phyloP scores from a whole-genome alignment of 35 echinoderm and acorn worm genomes.

The Amphiura filiformis region DNA sequence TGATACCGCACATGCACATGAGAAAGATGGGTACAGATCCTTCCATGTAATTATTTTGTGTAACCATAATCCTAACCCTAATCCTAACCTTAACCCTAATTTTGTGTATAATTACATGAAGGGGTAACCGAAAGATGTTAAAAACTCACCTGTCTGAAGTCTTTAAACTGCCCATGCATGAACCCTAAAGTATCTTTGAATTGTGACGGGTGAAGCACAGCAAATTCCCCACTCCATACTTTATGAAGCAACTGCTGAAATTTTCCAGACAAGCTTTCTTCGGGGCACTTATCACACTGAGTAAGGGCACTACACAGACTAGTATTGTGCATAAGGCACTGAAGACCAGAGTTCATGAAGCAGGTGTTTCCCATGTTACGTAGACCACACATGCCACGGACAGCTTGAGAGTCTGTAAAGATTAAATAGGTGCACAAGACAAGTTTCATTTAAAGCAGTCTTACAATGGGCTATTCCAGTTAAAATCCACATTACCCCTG shows the following conservation, averaged over 20 bases:
- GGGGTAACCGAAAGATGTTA: too few species aligned
- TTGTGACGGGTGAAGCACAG: slow-evolving; percentile 67
- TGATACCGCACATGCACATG: too few species aligned
- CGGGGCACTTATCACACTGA: slow-evolving; percentile 34
- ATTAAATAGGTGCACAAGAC: too few species aligned
- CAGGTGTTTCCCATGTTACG: slow-evolving; percentile 98
- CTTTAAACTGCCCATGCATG: slow-evolving; percentile 92
- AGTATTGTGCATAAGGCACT: slow-evolving; percentile 88
- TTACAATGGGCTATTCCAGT: too few species aligned
- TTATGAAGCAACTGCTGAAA: slow-evolving; percentile 69
- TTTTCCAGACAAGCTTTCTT: slow-evolving; percentile 53
- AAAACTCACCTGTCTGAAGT: too few species aligned
- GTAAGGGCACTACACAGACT: slow-evolving; percentile 53
- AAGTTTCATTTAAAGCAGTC: too few species aligned
- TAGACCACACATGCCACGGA: slow-evolving; percentile 81
- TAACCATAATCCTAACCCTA: too few species aligned
- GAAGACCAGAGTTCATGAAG: slow-evolving; percentile 98
- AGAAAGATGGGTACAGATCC: too few species aligned
- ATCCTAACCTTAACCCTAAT: too few species aligned
- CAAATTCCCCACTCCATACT: slow-evolving; percentile 79
- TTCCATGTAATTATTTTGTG: too few species aligned
- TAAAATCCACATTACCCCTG: too few species aligned
- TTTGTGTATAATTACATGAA: too few species aligned
- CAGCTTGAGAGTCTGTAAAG: slow-evolving; percentile 56
- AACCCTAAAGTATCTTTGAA: slow-evolving; percentile 91